Evolutionary conservation across 2,888 invertebrate genomes (phyloP).

Genomic region (Ormyrus labotus): DNA sequence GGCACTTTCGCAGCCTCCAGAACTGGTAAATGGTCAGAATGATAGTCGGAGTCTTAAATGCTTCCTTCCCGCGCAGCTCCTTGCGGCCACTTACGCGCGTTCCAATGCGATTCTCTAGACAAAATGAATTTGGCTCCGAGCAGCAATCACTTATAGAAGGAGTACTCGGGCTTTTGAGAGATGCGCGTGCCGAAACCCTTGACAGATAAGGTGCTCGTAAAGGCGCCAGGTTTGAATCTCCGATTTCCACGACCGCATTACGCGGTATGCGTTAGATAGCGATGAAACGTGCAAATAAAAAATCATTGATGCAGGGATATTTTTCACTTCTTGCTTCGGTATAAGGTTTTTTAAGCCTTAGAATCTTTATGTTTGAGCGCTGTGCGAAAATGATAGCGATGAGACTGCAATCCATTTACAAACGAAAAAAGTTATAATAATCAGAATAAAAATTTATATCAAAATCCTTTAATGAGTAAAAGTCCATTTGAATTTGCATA

Average conservation of each 20-base stretch:
- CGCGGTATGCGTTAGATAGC: background rate
- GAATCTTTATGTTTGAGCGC: no score
- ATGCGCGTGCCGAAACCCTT: background rate
- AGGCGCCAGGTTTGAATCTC: background rate
- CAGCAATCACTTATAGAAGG: constrained; percentile 24
- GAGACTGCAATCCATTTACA: no score
- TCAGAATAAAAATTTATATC: no score
- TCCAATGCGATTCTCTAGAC: constrained; percentile 9
- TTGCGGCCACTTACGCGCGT: constrained; percentile 1
- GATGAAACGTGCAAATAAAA: background rate
- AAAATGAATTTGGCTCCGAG: background rate
- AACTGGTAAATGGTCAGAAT: constrained; percentile 35
- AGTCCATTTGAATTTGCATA: no score
- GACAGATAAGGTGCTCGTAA: constrained; percentile 24
- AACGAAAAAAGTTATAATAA: no score
- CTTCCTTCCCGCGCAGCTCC: background rate
- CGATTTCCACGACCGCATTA: background rate
- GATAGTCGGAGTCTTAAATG: background rate
- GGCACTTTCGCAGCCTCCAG: background rate
- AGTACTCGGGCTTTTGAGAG: no score
- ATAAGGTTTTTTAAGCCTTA: no score
- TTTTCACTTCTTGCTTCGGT: no score
- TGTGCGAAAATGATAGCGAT: no score
- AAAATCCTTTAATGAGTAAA: no score
- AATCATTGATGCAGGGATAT: no score